phyloP scores from a whole-genome alignment of 2,113 vertebrate species.

The Corydoras sp. region DNA sequence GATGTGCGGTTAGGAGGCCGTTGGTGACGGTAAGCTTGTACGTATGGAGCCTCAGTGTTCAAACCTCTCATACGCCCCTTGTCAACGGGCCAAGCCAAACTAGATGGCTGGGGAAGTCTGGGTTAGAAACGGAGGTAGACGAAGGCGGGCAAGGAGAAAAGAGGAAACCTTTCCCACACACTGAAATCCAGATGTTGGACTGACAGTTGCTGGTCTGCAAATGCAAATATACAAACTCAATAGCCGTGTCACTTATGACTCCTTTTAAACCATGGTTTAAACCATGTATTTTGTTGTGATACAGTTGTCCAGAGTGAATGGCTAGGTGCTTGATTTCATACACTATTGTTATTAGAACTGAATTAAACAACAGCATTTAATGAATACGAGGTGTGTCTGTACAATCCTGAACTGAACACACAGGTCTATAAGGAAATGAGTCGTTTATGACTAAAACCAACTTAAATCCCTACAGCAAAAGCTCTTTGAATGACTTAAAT shows the following conservation, averaged over 20 bases:
- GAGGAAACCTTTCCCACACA: conserved; percentile 31
- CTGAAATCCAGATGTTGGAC: conserved; percentile 47
- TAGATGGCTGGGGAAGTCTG: conserved; percentile 25
- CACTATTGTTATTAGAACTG: too few relatives aligned
- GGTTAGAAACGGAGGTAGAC: conserved; percentile 36
- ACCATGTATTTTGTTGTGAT: too few relatives aligned
- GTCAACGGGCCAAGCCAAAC: conserved; percentile 41
- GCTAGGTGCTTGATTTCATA: too few relatives aligned
- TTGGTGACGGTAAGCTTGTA: conserved; percentile 30
- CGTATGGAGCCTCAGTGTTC: conserved; percentile 29
- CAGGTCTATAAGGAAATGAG: too few relatives aligned
- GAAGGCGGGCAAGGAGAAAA: conserved; percentile 2
- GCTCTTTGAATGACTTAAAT: too few relatives aligned
- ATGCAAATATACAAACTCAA: conserved; percentile 27
- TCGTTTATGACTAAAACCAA: too few relatives aligned
- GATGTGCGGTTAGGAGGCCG: conserved; percentile 38
- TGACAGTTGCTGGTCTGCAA: conserved; percentile 38
- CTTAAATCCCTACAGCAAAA: too few relatives aligned
- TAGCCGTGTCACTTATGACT: not conserved
- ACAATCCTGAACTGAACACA: too few relatives aligned
- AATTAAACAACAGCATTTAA: too few relatives aligned
- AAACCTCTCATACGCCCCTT: conserved; percentile 27
- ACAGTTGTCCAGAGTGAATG: too few relatives aligned
- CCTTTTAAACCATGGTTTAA: too few relatives aligned
- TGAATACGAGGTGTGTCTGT: too few relatives aligned